A percentile compares a stretch with the other conserved stretches of the same genome.
phyloP scores from a whole-genome alignment of 2,113 vertebrate genomes.

The Myiopsitta monachus region DNA sequence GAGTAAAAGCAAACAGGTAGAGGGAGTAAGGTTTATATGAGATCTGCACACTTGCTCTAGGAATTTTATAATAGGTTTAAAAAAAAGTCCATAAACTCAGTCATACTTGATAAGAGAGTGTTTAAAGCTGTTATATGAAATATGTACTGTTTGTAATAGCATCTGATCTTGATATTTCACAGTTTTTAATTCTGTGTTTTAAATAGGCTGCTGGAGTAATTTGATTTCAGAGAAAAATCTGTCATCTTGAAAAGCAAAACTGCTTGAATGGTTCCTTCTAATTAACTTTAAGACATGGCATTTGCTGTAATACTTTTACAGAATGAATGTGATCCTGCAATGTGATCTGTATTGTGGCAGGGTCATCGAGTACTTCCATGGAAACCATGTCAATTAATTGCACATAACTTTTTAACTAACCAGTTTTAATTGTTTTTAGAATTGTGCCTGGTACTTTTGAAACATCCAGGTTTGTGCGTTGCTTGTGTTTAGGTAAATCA shows the following conservation, averaged over 20 bases:
- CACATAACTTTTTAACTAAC: not conserved
- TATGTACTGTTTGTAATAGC: not conserved
- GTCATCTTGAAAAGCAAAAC: slow-evolving; percentile 32
- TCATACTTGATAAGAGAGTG: not conserved
- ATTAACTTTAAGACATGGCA: slow-evolving; percentile 18
- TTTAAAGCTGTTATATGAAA: not conserved
- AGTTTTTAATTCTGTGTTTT: slow-evolving; percentile 19
- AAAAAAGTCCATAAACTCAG: not conserved
- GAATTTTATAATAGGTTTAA: not conserved
- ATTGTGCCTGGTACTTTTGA: not conserved
- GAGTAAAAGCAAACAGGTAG: not conserved
- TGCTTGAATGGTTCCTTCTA: slow-evolving; percentile 16
- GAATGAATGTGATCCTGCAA: not conserved
- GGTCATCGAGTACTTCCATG: not conserved
- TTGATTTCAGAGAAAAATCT: slow-evolving; percentile 15
- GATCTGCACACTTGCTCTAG: not conserved
- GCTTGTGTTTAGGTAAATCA: not conserved
- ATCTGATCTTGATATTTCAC: slow-evolving; percentile 14
- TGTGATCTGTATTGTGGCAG: not conserved
- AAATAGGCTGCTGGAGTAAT: slow-evolving; percentile 17
- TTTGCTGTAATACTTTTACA: slow-evolving; percentile 19
- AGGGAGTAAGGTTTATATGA: not conserved
- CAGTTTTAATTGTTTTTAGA: not conserved
- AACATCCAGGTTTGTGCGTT: not conserved
- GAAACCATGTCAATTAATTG: not conserved